phyloP scores from a whole-genome alignment of 2,113 vertebrate species.

The Chunga burmeisteri region DNA sequence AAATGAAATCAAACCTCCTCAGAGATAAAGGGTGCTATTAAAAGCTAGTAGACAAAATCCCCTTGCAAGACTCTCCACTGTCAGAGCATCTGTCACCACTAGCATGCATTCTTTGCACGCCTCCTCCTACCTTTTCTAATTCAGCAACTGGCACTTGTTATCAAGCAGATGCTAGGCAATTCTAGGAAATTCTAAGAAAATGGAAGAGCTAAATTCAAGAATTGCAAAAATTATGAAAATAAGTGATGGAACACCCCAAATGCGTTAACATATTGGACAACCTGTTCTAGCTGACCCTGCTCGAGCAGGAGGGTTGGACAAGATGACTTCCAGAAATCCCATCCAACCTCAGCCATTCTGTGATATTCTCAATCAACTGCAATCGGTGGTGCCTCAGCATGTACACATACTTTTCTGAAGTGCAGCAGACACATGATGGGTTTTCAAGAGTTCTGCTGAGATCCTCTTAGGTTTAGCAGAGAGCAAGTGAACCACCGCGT shows the following conservation, averaged over 20 bases:
- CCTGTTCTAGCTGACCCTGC: not conserved
- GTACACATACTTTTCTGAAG: not conserved
- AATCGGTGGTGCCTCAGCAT: rapidly evolving
- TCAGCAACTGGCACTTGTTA: not conserved
- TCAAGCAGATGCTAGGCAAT: not conserved
- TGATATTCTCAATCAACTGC: not conserved
- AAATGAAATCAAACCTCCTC: not conserved
- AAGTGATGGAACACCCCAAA: not conserved
- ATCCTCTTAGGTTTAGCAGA: not conserved
- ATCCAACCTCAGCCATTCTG: not conserved
- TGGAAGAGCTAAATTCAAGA: not conserved
- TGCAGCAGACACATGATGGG: rapidly evolving
- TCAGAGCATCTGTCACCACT: not conserved
- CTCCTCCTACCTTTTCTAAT: not conserved
- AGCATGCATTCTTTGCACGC: not conserved
- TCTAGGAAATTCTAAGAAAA: not conserved
- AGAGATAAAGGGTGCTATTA: not conserved
- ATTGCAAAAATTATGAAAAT: not conserved
- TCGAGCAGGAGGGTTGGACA: not conserved
- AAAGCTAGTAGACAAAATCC: not conserved
- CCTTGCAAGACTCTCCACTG: not conserved
- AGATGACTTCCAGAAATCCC: not conserved
- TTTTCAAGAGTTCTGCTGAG: not conserved
- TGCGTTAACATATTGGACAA: not conserved
- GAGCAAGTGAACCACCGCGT: not conserved